Base-by-base conservation (phyloP, 2,113 vertebrate genomes). In the Poicephalus gulielmi region DNA sequence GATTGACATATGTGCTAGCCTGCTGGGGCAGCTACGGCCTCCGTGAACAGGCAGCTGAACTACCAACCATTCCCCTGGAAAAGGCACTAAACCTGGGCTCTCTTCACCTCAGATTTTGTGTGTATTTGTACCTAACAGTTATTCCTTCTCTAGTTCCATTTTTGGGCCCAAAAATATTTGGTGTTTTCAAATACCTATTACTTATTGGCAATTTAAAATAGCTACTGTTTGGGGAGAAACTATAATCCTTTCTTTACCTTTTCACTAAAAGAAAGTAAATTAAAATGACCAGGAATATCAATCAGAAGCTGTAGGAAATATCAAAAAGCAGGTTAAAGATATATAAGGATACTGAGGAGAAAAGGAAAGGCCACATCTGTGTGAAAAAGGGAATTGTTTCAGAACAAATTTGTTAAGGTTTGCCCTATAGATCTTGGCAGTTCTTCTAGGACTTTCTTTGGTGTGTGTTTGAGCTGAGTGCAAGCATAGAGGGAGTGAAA, bases 1-100 rank as follows among this genome's bases (percentile, higher is more conserved):
- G 37, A 39, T 3, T 27, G 6, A 6, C 13, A 22, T 37, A 11
- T 0, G 0, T 53, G 17, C 14, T 23, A 53, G n/a, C 4, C 22
- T 83, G 7, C 16, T 71, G 31, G 22, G 22, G 43, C 20, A 70
- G 13, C 31, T 55, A 7, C 0, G 4, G 30, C 18, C 10, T 44
- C 44, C 28, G n/a, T 25, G 43, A 84, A 25, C 1, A 57, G 17
- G n/a, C 28, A 53, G 25, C 17, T 47, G 19, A 86, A 31, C 20
- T 53, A 46, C 9, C 43, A 90, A 9, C 4, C 7, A 24, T 17
- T 43, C 8, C 7, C 7, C 52, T 52, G 14, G 18, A 62, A 41
- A 4, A 44, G 5, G 19, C 31, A 31, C 3, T 62, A 52, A 43
- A 37, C 10, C 7, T 20, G 6, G 14, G 4, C 6, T 74, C 9